Percentiles rank a stretch among this genome's conserved stretches.
phyloP scores from a whole-genome alignment of 2,113 vertebrate genomes.

The Grammomys dolichurus region DNA sequence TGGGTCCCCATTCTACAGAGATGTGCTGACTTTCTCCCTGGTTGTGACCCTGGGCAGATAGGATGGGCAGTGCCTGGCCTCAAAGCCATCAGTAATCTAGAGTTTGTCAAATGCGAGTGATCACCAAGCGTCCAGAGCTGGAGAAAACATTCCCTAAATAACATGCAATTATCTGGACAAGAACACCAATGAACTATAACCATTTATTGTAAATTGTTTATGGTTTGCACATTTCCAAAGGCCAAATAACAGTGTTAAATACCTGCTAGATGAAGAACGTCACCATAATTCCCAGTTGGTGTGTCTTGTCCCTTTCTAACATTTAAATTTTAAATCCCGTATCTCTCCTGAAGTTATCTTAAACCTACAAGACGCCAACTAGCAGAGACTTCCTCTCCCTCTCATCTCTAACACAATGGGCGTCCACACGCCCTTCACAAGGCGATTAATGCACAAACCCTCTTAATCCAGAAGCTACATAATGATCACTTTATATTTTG shows the following conservation, averaged over 20 bases:
- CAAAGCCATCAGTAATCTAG: fast-evolving
- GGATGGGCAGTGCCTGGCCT: background rate
- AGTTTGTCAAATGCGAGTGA: background rate
- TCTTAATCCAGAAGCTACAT: conserved; percentile 80
- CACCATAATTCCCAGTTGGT: conserved; percentile 77
- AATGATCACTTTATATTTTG: conserved; percentile 81
- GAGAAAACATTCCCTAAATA: conserved; percentile 37
- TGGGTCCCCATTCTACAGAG: background rate
- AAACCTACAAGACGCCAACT: conserved; percentile 70
- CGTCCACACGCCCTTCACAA: conserved; percentile 79
- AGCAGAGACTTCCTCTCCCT: conserved; percentile 68
- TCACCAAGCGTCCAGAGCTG: background rate
- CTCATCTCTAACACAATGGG: conserved; percentile 79
- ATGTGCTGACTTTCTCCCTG: background rate
- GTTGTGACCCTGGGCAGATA: background rate
- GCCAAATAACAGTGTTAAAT: background rate
- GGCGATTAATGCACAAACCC: conserved; percentile 59
- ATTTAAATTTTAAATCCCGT: conserved; percentile 69
- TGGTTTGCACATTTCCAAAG: conserved; percentile 83
- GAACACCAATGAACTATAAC: conserved; percentile 68
- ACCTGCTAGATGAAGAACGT: conserved; percentile 83
- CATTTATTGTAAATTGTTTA: conserved; percentile 88
- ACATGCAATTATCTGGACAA: background rate
- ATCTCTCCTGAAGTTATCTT: conserved; percentile 79
- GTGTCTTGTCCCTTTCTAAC: conserved; percentile 73